These are phyloP conservation scores for Phymanthus crucifer DNA, from an alignment of 92 coral and sea anemone genomes.

Conservation along the genomic window DNA sequence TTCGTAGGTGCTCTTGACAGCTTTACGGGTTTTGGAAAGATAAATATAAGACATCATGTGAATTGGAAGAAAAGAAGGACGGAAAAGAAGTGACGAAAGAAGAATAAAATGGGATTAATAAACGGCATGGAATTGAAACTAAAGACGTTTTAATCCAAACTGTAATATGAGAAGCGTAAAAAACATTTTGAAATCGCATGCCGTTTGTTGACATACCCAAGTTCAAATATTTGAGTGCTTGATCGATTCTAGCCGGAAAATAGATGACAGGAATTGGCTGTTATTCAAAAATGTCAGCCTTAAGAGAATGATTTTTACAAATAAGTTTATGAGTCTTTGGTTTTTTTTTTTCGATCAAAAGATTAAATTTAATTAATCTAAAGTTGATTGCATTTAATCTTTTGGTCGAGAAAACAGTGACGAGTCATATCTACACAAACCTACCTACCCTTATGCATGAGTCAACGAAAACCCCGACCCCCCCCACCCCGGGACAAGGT, in stretches of 20 bases:
- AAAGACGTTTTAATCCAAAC: background rate
- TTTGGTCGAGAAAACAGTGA: too few species aligned
- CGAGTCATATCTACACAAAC: too few species aligned
- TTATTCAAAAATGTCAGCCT: too few species aligned
- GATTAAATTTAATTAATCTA: too few species aligned
- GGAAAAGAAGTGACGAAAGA: background rate
- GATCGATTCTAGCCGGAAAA: background rate
- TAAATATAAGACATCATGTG: background rate
- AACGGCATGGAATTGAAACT: background rate
- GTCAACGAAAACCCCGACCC: too few species aligned
- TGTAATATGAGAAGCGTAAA: background rate
- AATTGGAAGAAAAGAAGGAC: background rate
- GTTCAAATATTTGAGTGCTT: background rate
- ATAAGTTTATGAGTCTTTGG: too few species aligned
- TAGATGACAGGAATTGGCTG: background rate
- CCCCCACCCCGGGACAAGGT: too few species aligned
- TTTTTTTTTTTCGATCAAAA: too few species aligned
- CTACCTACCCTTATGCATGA: too few species aligned
- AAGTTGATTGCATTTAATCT: too few species aligned
- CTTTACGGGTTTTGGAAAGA: background rate
- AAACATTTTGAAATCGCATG: background rate
- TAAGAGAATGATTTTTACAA: too few species aligned
- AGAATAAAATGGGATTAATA: background rate
- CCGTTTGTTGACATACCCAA: background rate
- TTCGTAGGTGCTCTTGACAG: background rate